Evolutionary conservation across 2,888 invertebrate species (phyloP).

Genomic region (Microplitis manilae): DNA sequence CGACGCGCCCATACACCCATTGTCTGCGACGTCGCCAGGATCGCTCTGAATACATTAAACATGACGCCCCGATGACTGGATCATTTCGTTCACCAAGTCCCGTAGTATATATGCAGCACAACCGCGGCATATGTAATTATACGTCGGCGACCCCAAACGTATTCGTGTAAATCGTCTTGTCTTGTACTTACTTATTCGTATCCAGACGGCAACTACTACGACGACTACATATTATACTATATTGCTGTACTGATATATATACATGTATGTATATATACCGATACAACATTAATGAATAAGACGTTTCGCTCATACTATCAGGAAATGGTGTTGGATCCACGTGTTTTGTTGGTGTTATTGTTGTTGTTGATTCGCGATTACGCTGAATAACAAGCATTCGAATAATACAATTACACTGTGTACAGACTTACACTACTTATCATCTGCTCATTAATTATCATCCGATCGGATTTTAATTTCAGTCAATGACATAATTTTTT

Average conservation of each 20-base stretch:
- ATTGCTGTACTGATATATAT: slow-evolving; percentile 14
- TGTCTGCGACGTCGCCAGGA: slow-evolving; percentile 53
- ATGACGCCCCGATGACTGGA: slow-evolving; percentile 59
- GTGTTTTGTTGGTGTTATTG: slow-evolving; percentile 32
- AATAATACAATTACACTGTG: slow-evolving; percentile 16
- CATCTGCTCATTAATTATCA: background rate
- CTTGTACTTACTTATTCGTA: slow-evolving; percentile 14
- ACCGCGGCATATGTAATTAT: slow-evolving; percentile 59
- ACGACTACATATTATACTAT: slow-evolving; percentile 1
- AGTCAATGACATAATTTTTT: background rate
- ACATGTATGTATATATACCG: background rate
- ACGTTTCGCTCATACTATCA: slow-evolving; percentile 29
- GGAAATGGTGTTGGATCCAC: slow-evolving; percentile 36
- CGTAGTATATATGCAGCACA: slow-evolving; percentile 46
- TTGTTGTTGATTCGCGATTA: slow-evolving; percentile 36
- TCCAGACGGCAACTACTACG: background rate
- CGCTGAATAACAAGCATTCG: slow-evolving; percentile 34
- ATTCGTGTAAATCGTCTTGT: slow-evolving; percentile 44
- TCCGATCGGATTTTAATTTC: background rate
- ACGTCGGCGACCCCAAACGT: slow-evolving; percentile 52
- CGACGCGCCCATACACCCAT: slow-evolving; percentile 62
- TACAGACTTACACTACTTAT: background rate
- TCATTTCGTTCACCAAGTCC: slow-evolving; percentile 58
- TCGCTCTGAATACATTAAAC: slow-evolving; percentile 64
- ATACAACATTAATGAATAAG: slow-evolving; percentile 16